Base-by-base conservation (phyloP, 2,797 vertebrate genomes). In the Nannoperca australis region DNA sequence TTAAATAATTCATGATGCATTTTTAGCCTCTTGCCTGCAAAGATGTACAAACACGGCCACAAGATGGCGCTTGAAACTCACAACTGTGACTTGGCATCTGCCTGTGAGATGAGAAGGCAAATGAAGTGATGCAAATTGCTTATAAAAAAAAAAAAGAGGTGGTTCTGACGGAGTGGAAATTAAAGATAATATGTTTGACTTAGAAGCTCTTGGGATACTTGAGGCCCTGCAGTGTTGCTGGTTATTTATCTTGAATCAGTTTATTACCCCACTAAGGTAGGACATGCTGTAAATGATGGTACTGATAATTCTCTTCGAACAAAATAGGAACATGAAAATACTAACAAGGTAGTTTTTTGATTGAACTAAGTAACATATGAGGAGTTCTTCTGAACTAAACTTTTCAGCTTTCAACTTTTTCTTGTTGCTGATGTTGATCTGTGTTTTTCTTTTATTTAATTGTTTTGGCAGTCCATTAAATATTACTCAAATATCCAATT, bases 31-130 rank as follows among this genome's bases (percentile, higher is more conserved):
- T 9, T 13, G 44, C 24, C 22, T 70, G 20, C 50, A 22, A 13
- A 44, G 58, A 27, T 75, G 61, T 24, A 3, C 59, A 14, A 12
- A 2, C 0, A 12, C 0, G 27, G 44, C 93, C 94, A 93, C 93
- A 83, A 93, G 94, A 94, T 95, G 94, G 94, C 89, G 91, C 88
- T 62, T 87, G 49, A 75, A 86, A 74, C 87, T 86, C 81, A 91
- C 75, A 5, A 30, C 79, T 90, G 81, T 22, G 49, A 22, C 40
- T 30, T 64, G 30, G 80, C 53, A 27, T 45, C 42, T 55, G 22
- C 61, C 78, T 54, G 40, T 15, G 38, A 49, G 58, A 72, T 42
- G 38, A 73, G 74, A 68, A 22, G 7, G 30, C 27, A 78, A 83
- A 81, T 63, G 15, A 73, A 78, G 63, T 56, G 85, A 79, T 79